These are phyloP conservation scores for Bacillus rossius DNA, from an alignment of 1,140 invertebrate genomes.

Conservation along the genomic window DNA sequence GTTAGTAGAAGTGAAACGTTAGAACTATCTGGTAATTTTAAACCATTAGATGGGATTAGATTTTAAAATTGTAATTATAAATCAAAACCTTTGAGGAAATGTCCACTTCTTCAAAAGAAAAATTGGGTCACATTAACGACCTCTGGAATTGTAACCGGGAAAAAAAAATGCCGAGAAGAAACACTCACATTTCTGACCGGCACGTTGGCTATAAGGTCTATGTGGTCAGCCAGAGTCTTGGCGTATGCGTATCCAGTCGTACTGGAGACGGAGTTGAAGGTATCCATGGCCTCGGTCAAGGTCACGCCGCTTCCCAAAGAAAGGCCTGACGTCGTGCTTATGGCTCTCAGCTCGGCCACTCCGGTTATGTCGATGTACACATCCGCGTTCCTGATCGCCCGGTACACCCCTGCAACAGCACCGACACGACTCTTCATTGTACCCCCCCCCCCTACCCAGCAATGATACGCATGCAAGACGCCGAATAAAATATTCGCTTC, in stretches of 20 bases:
- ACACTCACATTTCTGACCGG: conserved; percentile 60
- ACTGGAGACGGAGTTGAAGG: conserved; percentile 49
- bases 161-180: too few relatives aligned
- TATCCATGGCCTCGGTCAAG: conserved; percentile 55
- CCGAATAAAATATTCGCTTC: background rate
- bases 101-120: too few relatives aligned
- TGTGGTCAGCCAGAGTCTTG: conserved; percentile 49
- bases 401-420: conserved; percentile 55
- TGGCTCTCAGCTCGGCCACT: conserved; percentile 53
- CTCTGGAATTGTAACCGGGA: too few relatives aligned
- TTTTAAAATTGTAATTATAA: too few relatives aligned
- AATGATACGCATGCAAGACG: too few relatives aligned
- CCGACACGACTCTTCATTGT: too few relatives aligned
- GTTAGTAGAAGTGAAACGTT: too few relatives aligned
- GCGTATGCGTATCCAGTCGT: conserved; percentile 45
- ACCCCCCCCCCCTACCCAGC: too few relatives aligned
- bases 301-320: conserved; percentile 54
- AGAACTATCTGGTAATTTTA: too few relatives aligned
- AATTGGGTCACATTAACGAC: too few relatives aligned
- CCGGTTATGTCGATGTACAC: conserved; percentile 67
- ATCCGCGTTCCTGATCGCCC: conserved; percentile 42
- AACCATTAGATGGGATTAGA: too few relatives aligned
- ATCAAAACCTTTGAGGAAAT: too few relatives aligned
- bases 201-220: conserved; percentile 64
- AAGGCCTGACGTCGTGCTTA: conserved; percentile 19